Base-by-base conservation (phyloP, 1,140 invertebrate genomes). In the Oedothorax gibbosus region DNA sequence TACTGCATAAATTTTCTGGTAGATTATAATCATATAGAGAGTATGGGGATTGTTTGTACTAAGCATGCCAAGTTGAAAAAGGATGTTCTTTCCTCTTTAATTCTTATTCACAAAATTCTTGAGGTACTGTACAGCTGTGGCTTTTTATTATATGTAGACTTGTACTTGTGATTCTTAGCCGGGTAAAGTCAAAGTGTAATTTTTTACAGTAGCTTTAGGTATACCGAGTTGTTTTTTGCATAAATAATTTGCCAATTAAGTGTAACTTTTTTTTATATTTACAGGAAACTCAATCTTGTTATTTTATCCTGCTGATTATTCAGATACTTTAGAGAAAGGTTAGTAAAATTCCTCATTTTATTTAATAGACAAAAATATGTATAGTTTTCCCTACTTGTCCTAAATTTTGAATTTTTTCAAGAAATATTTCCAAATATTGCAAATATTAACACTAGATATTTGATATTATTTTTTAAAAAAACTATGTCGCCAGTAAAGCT, bases 311-410 rank as follows among this genome's bases (percentile, higher is more conserved):
- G 50, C 83, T 54, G 81, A 84, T 49, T 84, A 68, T 20, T 21
- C 83, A 15, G 83, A 85, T 15, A 21, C 83, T 9, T 53, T 85
- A n/a, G 83, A 85, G 53, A 85, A 85, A 64, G 83, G 83, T 85
- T 15, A 84, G 50, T 57, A 79, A 54, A 12, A 21, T 49, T 49
- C 62, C 64, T 64, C 9, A 64, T 66, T 62, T 62, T 12, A 15
- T 62, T 21, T 35, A 18, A n/a, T n/a, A n/a, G n/a, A n/a, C n/a
- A n/a, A n/a, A n/a, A n/a, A n/a, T n/a, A n/a, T n/a, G n/a, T n/a
- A n/a, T n/a, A n/a, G n/a, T n/a, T n/a, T n/a, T n/a, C n/a, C n/a
- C n/a, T n/a, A n/a, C n/a, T n/a, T n/a, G n/a, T n/a, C n/a, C n/a
- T n/a, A n/a, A n/a, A n/a, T n/a, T n/a, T n/a, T n/a, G n/a, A n/a